Conservation (phyloP, 2,797 vertebrate genomes). For the Parauchenoglanis ngamensis region DNA sequence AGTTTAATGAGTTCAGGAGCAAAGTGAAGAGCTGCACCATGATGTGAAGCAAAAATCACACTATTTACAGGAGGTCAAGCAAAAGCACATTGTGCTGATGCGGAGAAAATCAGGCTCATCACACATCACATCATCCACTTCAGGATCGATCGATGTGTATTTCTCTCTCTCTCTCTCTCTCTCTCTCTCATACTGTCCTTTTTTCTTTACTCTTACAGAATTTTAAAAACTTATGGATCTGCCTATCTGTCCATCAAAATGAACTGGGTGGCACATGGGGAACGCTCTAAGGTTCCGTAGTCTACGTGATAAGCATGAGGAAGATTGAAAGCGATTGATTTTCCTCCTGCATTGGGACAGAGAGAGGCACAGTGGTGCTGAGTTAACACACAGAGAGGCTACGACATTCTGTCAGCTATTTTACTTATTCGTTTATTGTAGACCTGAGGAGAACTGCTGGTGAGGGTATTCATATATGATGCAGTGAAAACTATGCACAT, state of each 20-base stretch:
- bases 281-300: constrained; percentile 55
- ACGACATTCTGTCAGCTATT: constrained; percentile 58
- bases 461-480: background rate
- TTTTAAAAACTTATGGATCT: constrained; percentile 37
- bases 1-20: constrained; percentile 19
- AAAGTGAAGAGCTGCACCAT: background rate
- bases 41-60: background rate
- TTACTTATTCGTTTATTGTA: constrained; percentile 25
- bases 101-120: constrained; percentile 25
- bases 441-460: background rate
- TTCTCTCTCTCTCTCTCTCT: constrained; percentile 6
- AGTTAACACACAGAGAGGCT: constrained; percentile 62
- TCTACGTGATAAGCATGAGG: constrained; percentile 66
- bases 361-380: constrained; percentile 69
- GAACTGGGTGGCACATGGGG: constrained; percentile 41
- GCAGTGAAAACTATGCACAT: background rate
- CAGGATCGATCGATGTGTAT: background rate
- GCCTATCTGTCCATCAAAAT: constrained; percentile 64
- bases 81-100: constrained; percentile 26
- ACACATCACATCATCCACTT: constrained; percentile 8
- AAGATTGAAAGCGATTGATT: constrained; percentile 75
- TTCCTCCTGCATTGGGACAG: constrained; percentile 69
- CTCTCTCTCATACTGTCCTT: background rate
- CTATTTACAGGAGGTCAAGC: constrained; percentile 27
- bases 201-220: background rate